phyloP scores from a whole-genome alignment of 2,113 vertebrate genomes.

The Geococcyx californianus region DNA sequence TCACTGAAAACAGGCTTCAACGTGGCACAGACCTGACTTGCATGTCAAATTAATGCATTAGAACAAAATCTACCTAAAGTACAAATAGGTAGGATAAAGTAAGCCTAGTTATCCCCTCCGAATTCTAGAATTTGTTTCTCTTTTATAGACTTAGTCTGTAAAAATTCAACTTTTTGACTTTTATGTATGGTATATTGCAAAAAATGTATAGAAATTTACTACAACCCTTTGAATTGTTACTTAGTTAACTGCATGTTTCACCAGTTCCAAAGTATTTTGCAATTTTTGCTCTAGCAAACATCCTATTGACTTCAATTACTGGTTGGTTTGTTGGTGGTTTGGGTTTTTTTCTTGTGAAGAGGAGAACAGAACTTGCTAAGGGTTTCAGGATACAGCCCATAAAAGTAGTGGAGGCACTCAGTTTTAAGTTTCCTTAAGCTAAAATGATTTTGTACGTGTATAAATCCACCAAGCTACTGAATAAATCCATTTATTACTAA shows the following conservation, averaged over 20 bases:
- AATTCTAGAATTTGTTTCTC: constrained; percentile 23
- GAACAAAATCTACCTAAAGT: constrained; percentile 54
- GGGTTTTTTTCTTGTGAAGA: neutral
- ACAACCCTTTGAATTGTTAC: neutral
- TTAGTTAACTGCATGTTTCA: neutral
- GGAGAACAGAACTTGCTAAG: neutral
- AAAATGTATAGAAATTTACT: neutral
- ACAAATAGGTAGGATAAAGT: constrained; percentile 66
- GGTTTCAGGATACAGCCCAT: neutral
- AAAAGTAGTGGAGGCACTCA: neutral
- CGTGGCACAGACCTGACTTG: constrained; percentile 18
- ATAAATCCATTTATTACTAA: constrained; percentile 72
- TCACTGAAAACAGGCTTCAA: constrained; percentile 56
- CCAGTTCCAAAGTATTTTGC: neutral
- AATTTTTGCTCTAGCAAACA: neutral
- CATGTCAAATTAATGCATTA: constrained; percentile 54
- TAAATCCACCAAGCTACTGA: constrained; percentile 63
- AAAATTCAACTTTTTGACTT: neutral
- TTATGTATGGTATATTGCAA: neutral
- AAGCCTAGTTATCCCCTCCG: constrained; percentile 48
- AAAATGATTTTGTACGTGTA: neutral
- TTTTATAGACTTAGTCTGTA: constrained; percentile 12
- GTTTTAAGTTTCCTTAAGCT: constrained; percentile 17
- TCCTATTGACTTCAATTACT: neutral
- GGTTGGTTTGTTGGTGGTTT: neutral